Evolutionary conservation across 2,888 invertebrate species (phyloP).

Genomic region (Coenonympha arcania): DNA sequence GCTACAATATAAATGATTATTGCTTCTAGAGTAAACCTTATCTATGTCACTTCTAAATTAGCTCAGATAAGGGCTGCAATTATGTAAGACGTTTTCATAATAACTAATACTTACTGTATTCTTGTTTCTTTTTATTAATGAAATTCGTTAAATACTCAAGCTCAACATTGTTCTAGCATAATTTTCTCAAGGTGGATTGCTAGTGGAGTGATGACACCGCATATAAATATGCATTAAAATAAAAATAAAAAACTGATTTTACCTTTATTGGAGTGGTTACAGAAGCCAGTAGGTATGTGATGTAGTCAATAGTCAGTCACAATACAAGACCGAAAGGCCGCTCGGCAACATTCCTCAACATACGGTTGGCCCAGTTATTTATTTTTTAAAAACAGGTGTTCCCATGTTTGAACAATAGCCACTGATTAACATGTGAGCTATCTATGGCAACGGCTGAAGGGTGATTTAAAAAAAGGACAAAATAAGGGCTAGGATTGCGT

Average conservation of each 20-base stretch:
- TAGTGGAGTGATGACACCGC: conserved; percentile 15
- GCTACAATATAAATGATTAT: neutral
- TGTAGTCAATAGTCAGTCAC: conserved; percentile 26
- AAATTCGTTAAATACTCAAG: neutral
- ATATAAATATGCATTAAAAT: conserved; percentile 19
- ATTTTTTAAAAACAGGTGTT: conserved; percentile 32
- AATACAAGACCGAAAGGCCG: conserved; percentile 25
- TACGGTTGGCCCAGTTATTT: conserved; percentile 29
- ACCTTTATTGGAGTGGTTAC: conserved; percentile 26
- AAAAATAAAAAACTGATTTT: conserved; percentile 24
- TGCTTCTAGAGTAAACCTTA: no score
- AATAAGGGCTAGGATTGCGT: neutral
- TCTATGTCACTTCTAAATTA: no score
- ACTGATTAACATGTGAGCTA: conserved; percentile 14
- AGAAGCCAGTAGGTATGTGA: no score
- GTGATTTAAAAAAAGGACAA: neutral
- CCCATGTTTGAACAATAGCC: conserved; percentile 14
- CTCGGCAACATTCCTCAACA: conserved; percentile 30
- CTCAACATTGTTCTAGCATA: neutral
- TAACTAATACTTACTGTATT: no score
- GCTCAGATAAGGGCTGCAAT: no score
- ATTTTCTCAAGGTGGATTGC: neutral
- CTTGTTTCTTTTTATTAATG: no score
- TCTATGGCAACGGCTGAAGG: neutral
- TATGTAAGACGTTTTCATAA: no score